Evolutionary conservation across 2,797 vertebrate species (phyloP).

Genomic region (Pristis pectinata): DNA sequence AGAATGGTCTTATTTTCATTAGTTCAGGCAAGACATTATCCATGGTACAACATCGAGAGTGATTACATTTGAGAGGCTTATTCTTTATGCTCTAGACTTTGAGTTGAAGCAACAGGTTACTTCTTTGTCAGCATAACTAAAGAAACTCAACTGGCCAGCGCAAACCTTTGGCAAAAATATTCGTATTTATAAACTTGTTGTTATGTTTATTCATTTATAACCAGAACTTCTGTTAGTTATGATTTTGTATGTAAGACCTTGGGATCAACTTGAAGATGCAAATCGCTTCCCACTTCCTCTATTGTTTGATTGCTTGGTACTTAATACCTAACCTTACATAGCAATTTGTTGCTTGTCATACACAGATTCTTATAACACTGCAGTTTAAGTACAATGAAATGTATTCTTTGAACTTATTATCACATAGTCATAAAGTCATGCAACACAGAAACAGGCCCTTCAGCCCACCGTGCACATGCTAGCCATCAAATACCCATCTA

Average conservation of each 20-base stretch:
- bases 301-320: not conserved
- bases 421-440: not conserved
- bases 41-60: not conserved
- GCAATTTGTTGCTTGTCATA: not conserved
- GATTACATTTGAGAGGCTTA: not conserved
- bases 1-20: slow-evolving; percentile 16
- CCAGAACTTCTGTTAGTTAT: not conserved
- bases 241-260: not conserved
- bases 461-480: too few species aligned
- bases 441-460: too few species aligned
- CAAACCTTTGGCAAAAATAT: not conserved
- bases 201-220: not conserved
- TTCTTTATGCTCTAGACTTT: not conserved
- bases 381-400: not conserved
- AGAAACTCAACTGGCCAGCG: not conserved
- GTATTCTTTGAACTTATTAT: not conserved
- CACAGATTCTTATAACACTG: not conserved
- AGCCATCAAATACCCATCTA: too few species aligned
- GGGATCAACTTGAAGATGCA: not conserved
- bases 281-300: not conserved
- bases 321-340: not conserved
- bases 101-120: not conserved
- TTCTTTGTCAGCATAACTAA: not conserved
- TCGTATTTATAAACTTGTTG: slow-evolving; percentile 5
- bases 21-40: slow-evolving; percentile 23